phyloP scores from a whole-genome alignment of 2,113 vertebrate genomes.

The Sorex fumeus region DNA sequence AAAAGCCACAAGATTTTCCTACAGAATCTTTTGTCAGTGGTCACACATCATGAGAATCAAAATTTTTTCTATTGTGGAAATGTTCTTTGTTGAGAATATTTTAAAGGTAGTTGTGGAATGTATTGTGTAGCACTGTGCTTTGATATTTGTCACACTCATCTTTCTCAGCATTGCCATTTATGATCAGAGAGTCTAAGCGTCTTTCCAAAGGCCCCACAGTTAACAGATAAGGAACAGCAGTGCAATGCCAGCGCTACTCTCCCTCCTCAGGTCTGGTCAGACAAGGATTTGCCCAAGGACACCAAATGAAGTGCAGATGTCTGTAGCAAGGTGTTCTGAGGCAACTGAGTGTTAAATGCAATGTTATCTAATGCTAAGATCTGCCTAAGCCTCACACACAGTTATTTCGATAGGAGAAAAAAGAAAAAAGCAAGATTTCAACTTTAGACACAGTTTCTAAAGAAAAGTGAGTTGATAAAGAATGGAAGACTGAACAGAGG shows the following conservation, averaged over 20 bases:
- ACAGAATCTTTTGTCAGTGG: conserved; percentile 78
- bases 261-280: not conserved
- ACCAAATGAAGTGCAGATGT: not conserved
- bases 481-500: conserved; percentile 39
- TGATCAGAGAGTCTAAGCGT: not conserved
- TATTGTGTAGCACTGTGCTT: conserved; percentile 68
- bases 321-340: not conserved
- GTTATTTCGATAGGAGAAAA: conserved; percentile 25
- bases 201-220: not conserved
- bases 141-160: not conserved
- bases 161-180: not conserved
- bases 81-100: conserved; percentile 58
- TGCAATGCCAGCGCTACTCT: not conserved
- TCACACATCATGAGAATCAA: conserved; percentile 55
- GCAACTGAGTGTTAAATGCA: conserved; percentile 37
- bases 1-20: conserved; percentile 80
- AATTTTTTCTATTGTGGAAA: conserved; percentile 59
- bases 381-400: not conserved
- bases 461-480: conserved; percentile 57
- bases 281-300: not conserved
- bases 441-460: conserved; percentile 26
- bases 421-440: conserved; percentile 26
- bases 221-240: not conserved
- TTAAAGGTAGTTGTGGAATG: conserved; percentile 70
- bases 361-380: not conserved